Percentiles rank a stretch among this genome's conserved stretches.
Evolutionary conservation across 2,888 invertebrate genomes (phyloP).

Genomic region (Macrosiphum euphorbiae): DNA sequence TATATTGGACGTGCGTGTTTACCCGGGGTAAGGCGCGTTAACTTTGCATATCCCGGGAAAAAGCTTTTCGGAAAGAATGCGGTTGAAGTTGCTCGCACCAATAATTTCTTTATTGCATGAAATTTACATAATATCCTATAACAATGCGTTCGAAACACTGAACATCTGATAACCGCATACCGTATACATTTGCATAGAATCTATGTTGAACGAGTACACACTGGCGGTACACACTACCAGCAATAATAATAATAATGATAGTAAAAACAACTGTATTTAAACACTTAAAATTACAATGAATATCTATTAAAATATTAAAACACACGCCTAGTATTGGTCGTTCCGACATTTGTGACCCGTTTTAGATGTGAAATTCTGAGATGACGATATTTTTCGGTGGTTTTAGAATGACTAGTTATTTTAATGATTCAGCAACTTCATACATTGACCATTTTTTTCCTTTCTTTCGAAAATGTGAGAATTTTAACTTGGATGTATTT

Average conservation of each 20-base stretch:
- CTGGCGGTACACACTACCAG: neutral
- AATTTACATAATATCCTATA: constrained; percentile 2
- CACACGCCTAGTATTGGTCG: neutral
- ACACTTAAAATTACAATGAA: neutral
- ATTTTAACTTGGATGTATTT: neutral
- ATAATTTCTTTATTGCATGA: constrained; percentile 7
- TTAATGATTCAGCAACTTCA: neutral
- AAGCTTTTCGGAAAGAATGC: neutral
- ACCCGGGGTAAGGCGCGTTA: neutral
- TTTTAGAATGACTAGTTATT: neutral
- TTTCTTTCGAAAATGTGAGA: neutral
- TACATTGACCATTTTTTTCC: neutral
- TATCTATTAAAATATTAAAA: neutral
- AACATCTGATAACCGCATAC: neutral
- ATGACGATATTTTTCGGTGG: neutral
- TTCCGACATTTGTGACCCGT: neutral
- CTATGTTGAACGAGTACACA: neutral
- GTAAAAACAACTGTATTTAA: neutral
- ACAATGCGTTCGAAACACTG: neutral
- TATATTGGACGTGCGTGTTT: neutral
- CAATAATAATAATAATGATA: neutral
- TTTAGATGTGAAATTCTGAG: neutral
- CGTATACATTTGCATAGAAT: neutral
- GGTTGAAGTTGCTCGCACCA: neutral
- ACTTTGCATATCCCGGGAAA: neutral